Evolutionary conservation across 2,797 vertebrate genomes (phyloP).

Genomic region (Apogon talboti): DNA sequence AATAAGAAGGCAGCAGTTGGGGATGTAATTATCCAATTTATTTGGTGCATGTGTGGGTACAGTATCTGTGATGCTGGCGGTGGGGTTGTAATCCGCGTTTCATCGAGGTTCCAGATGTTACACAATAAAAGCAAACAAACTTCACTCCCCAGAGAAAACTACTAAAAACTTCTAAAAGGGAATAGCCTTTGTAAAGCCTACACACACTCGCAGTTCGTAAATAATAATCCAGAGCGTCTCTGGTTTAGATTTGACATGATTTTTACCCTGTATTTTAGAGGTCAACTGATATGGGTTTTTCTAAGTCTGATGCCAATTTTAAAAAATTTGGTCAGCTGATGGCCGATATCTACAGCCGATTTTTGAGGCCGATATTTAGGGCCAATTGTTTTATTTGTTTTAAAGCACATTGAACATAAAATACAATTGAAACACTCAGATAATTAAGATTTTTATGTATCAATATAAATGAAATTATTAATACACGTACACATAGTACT

Average conservation of each 20-base stretch:
- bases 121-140: conserved; percentile 48
- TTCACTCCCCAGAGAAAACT: conserved; percentile 14
- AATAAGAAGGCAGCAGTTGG: conserved; percentile 46
- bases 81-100: conserved; percentile 47
- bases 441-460: too few relatives aligned
- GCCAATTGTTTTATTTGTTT: too few relatives aligned
- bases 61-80: conserved; percentile 18
- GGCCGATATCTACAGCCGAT: too few relatives aligned
- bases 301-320: too few relatives aligned
- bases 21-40: conserved; percentile 63
- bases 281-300: too few relatives aligned
- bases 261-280: conserved; percentile 31
- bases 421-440: too few relatives aligned
- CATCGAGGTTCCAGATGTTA: conserved; percentile 61
- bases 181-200: not conserved
- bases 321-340: too few relatives aligned
- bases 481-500: too few relatives aligned
- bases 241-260: conserved; percentile 30
- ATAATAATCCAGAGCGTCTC: conserved; percentile 1
- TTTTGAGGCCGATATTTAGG: too few relatives aligned
- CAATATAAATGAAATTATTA: too few relatives aligned
- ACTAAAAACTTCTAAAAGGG: conserved; percentile 23
- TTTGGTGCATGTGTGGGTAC: conserved; percentile 25
- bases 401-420: too few relatives aligned
- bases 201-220: conserved; percentile 7